Base-by-base conservation (phyloP, 2,888 invertebrate genomes). In the Calameuta idolon region DNA sequence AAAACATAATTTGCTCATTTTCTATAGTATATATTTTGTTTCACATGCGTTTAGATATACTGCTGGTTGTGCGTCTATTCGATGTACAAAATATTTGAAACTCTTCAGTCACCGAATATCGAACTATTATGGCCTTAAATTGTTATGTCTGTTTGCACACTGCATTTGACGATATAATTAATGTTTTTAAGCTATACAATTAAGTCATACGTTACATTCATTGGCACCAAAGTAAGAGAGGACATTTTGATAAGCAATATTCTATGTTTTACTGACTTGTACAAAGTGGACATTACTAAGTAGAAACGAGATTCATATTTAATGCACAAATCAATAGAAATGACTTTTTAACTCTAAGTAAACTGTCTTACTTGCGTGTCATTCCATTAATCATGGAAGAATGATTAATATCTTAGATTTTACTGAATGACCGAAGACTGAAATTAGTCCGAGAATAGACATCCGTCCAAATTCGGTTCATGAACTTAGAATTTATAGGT, bases 1-100 rank as follows among this genome's bases (percentile, higher is more conserved):
- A 31, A 71, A 71, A 30, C 11, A 71, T 31, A 31, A 4, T 71
- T 33, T n/a, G 23, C 2, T 9, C 2, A 15, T 23, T 23, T 55
- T 55, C 23, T 23, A 23, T 55, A 23, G 23, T 55, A 55, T 9
- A 55, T 55, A 9, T 34, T 35, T 78, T 69, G 11, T 68, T 82
- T 55, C 30, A 75, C 76, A 34, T 75, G 34, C 23, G 2, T 94
- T 80, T 92, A 97, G 97, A 94, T 96, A 34, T 97, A 98, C 89
- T 97, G 97, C 89, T 96, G 97, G 95, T 91, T 97, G 34, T 97
- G 96, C 80, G 97, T 98, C 0, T 94, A 95, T 84, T 97, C 97
- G 0, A 96, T 97, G 87, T 98, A 97, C 90, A 95, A 96, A 93
- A 93, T 96, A 77, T 95, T 97, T 87, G 93, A 95, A 85, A 93